Evolutionary conservation across 2,888 invertebrate genomes (phyloP), one percentile per base, ranked within the genome.

Genomic region (Melipona beecheii): DNA sequence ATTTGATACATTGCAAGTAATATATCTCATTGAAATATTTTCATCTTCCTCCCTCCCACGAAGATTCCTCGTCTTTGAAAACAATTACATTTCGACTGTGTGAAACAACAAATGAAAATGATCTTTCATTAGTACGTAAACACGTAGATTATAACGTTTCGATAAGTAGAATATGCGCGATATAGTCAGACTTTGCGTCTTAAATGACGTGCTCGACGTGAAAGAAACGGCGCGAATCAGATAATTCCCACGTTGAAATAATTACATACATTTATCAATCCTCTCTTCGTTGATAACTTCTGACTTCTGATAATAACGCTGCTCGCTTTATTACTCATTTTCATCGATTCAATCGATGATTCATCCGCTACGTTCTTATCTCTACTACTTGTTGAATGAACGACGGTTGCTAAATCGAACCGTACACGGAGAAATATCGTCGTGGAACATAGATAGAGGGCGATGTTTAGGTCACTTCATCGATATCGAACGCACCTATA

Each of bases 131-230:
- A 2, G n/a, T 58, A 15, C n/a, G n/a, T n/a, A 13, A 27, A 4
- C 0, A n/a, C n/a, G 31, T 19, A 62, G 62, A 31, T 31, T 31
- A 11, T 9, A 19, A 62, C 19, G 21, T 36, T 5, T 1, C n/a
- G 3, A 43, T 17, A 65, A 65, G 65, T 65, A 6, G 65, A 43
- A 65, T n/a, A 13, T n/a, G 43, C 5, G 2, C 15, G 13, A n/a
- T 65, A 17, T 65, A n/a, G 65, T 13, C 43, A 65, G 65, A 36
- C 43, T 2, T 64, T 15, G 13, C 15, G 15, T 65, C 36, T 13
- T n/a, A 9, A 31, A 31, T 4, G n/a, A 11, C 0, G 0, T 1
- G 0, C 2, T 43, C 43, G 56, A n/a, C 21, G 5, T 56, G 11
- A 56, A 43, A n/a, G 13, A 5, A n/a, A 56, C 56, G 56, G 21